Conservation (phyloP, 2,888 invertebrate genomes). For the Pandemis heparana region DNA sequence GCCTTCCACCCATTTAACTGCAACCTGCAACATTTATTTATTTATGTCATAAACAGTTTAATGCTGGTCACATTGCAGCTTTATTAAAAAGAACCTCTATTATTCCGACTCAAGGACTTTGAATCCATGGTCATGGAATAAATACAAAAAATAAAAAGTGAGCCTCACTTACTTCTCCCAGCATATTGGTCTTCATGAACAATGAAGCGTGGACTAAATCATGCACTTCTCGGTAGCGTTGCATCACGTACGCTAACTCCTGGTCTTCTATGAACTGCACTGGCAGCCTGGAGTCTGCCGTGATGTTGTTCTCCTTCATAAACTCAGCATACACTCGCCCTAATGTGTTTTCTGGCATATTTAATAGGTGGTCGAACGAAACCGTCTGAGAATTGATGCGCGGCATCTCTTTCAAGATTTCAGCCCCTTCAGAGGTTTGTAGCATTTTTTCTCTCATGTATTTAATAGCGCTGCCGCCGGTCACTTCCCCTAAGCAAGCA, state of each 20-base stretch:
- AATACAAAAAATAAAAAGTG: too few relatives aligned
- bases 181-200: conserved; percentile 97
- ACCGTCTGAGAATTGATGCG: conserved; percentile 94
- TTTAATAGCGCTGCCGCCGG: conserved; percentile 89
- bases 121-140: too few relatives aligned
- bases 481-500: conserved; percentile 97
- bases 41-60: conserved; percentile 1
- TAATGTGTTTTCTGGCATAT: conserved; percentile 92
- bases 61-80: too few relatives aligned
- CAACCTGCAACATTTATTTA: conserved; percentile 85
- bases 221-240: conserved; percentile 98
- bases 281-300: conserved; percentile 95
- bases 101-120: too few relatives aligned
- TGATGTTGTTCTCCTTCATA: conserved; percentile 93
- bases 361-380: conserved; percentile 89
- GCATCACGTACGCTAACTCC: conserved; percentile 97
- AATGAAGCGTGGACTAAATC: conserved; percentile 97
- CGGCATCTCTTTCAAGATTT: conserved; percentile 92
- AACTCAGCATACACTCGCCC: conserved; percentile 95
- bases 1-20: conserved; percentile 99
- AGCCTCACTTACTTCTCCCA: conserved; percentile 87
- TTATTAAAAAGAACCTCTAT: too few relatives aligned
- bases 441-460: conserved; percentile 92
- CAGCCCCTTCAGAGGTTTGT: conserved; percentile 90
- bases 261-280: conserved; percentile 97